Base-by-base conservation (phyloP, 30 jellyfish, hydroid and myxozoan genomes). In the Aurelia sp. region DNA sequence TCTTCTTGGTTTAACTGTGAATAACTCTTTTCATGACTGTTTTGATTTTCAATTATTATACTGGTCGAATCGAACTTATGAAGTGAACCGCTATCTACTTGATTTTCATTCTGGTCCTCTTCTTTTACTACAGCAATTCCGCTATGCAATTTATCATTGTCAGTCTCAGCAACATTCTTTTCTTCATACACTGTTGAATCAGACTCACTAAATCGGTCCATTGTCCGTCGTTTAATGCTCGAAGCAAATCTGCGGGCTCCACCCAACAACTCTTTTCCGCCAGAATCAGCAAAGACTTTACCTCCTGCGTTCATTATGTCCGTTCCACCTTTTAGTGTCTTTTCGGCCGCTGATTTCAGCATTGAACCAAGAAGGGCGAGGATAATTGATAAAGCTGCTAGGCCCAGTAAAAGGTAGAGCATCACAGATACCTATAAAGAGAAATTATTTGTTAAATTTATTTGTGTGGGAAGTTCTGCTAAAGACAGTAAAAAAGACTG, bases 321-420 rank as follows among this genome's bases (percentile, higher is more conserved):
- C 19, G 81, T 70, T 30, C 93, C 93, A 30, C 85, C 63, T 72
- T 84, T 66, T 65, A 87, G 65, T 0, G 96, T 87, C 58, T 70
- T 87, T 73, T 87, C 84, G 13, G 96, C 96, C 5, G 88, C 96
- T 10, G 86, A 68, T 52, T 64, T 80, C 38, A 87, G 24, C 22
- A 87, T 60, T 16, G 96, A 87, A 0, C 96, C 90, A 31, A 87
- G 51, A 31, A 87, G 82, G 15, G 88, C 79, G 31, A 87, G 86
- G 16, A 87, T 75, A 61, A 87, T 87, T 55, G 96, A 59, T 85
- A 87, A 50, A 4, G 90, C 96, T 7, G 96, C 89, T 22, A 87
- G 64, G 64, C 96, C 96, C 31, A 62, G 35, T 13, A 87, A 69
- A 13, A 87, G 90, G 51, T 74, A 87, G 71, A 87, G 74, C 62